These are phyloP conservation scores for Saccopteryx bilineata DNA, from an alignment of 2,113 vertebrate genomes.

Conservation along the genomic window DNA sequence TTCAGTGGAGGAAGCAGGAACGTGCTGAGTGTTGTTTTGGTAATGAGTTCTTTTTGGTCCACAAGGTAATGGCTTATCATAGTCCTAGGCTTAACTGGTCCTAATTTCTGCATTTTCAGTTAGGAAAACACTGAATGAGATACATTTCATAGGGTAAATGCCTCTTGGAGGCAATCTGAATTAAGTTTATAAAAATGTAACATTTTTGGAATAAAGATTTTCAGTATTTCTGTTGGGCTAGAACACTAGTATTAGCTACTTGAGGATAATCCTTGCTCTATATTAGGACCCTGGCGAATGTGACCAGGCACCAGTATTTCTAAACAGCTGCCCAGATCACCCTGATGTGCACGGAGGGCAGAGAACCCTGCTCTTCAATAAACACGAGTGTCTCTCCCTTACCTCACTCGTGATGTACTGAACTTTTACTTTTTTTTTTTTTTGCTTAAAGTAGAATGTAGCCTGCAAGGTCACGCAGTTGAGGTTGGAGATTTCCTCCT, in stretches of 20 bases:
- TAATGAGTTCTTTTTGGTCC: background rate
- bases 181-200: background rate
- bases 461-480: background rate
- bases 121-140: background rate
- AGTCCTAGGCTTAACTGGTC: background rate
- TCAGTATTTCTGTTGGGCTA: background rate
- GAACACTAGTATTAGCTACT: too few relatives aligned
- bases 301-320: background rate
- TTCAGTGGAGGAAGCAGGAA: too few relatives aligned
- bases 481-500: background rate
- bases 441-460: too few relatives aligned
- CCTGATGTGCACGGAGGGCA: fast-evolving
- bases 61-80: background rate
- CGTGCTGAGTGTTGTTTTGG: background rate
- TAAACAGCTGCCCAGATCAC: background rate
- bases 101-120: background rate
- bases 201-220: background rate
- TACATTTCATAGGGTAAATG: background rate
- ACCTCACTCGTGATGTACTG: background rate
- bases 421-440: background rate
- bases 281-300: fast-evolving
- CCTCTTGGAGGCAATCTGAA: background rate
- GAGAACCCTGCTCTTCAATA: too few relatives aligned
- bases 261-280: background rate
- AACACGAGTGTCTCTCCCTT: background rate